Evolutionary conservation across 1,140 invertebrate genomes (phyloP).

Genomic region (Musca domestica): DNA sequence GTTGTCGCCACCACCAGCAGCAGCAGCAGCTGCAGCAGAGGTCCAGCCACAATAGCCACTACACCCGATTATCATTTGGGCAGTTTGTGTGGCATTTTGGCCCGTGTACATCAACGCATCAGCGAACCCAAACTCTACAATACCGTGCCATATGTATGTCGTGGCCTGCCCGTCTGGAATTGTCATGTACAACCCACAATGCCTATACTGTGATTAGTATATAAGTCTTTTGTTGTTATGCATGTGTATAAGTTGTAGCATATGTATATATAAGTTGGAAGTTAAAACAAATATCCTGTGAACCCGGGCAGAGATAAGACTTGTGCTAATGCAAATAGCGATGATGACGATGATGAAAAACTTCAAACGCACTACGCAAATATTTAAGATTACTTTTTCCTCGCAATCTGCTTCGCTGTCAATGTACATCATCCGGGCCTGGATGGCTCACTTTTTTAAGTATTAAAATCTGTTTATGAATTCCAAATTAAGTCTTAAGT

Average conservation of each 20-base stretch:
- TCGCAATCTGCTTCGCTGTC: no score
- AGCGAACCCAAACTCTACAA: slow-evolving; percentile 41
- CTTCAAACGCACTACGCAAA: no score
- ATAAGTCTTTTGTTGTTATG: no score
- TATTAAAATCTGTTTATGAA: not conserved
- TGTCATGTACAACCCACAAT: slow-evolving; percentile 31
- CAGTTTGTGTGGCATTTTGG: slow-evolving; percentile 39
- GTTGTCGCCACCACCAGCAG: not conserved
- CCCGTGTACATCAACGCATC: slow-evolving; percentile 37
- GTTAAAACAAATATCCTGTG: no score
- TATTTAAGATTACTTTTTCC: no score
- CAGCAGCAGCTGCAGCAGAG: not conserved
- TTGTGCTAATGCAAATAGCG: no score
- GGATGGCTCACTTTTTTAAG: no score
- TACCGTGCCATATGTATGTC: slow-evolving; percentile 42
- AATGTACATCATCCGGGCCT: no score
- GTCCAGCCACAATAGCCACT: not conserved
- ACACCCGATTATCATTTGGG: slow-evolving; percentile 29
- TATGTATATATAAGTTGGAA: not conserved
- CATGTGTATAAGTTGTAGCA: not conserved
- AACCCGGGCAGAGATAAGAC: no score
- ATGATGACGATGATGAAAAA: no score
- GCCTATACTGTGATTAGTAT: no score
- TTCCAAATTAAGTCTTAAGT: slow-evolving; percentile 16
- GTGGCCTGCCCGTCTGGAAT: slow-evolving; percentile 49